Percentiles rank a stretch among this genome's conserved stretches.
Evolutionary conservation across 2,797 vertebrate species (phyloP).

Genomic region (Danio albolineatus): DNA sequence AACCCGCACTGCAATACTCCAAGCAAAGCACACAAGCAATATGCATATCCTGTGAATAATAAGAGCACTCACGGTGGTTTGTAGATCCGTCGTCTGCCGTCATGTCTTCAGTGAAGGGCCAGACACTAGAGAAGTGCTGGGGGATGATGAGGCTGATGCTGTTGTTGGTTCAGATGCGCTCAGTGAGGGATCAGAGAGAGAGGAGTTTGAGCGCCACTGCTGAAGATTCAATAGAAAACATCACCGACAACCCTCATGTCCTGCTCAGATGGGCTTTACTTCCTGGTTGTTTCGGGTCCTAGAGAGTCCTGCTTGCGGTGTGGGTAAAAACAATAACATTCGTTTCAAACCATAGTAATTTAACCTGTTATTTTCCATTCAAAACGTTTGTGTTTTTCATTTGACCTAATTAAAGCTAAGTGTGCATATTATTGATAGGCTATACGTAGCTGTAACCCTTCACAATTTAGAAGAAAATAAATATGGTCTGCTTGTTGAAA

Average conservation of each 20-base stretch:
- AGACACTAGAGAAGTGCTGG: constrained; percentile 61
- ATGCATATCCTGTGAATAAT: constrained; percentile 26
- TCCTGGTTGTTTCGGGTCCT: constrained; percentile 29
- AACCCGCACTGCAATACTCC: constrained; percentile 29
- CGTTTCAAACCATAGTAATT: neutral
- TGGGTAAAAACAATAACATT: neutral
- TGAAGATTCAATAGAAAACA: constrained; percentile 32
- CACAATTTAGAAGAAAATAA: no score
- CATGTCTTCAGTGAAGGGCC: constrained; percentile 68
- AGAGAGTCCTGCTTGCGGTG: neutral
- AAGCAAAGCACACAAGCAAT: constrained; percentile 47
- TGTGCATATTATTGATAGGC: no score
- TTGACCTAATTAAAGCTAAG: neutral
- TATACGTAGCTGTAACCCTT: no score
- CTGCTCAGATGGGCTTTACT: constrained; percentile 25
- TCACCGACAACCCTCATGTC: constrained; percentile 1
- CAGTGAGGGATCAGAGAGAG: constrained; percentile 63
- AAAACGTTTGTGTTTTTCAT: neutral
- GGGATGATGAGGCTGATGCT: constrained; percentile 58
- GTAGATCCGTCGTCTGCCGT: constrained; percentile 70
- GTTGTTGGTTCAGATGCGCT: constrained; percentile 64
- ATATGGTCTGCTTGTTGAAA: no score
- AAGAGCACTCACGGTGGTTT: constrained; percentile 74
- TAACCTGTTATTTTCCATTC: neutral
- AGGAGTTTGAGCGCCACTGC: constrained; percentile 50